Evolutionary conservation across 2,888 invertebrate genomes (phyloP), one percentile per base, ranked within the genome.

Genomic region (Ceraclea dissimilis): DNA sequence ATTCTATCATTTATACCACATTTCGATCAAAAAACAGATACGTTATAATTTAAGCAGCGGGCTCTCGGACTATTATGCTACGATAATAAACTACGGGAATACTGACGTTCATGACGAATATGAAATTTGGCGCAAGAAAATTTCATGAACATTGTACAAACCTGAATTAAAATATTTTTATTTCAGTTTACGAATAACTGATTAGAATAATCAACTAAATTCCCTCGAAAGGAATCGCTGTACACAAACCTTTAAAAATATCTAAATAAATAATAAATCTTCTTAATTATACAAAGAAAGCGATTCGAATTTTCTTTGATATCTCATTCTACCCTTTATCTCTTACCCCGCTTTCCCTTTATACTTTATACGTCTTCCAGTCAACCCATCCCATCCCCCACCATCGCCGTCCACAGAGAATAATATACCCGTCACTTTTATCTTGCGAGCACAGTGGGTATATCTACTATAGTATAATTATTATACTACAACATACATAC

Each of bases 381-480:
- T 39, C 39, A 39, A 16, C 50, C 46, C 18, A 2, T 17, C 18
- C 52, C 26, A 33, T 19, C 26, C 31, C 39, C 18, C 39, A 11
- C 44, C 18, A 48, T 22, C 5, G 13, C 21, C 20, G 51, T 11
- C 39, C 20, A 46, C 19, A 19, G 56, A 34, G 43, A 49, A 31
- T 39, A 39, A 39, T 44, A 20, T 49, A 26, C 21, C 53, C 50
- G 52, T 55, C 59, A 56, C 56, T 59, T 56, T 56, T 53, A 59
- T 56, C 53, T 52, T 53, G 50, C 56, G 49, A 50, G 56, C 39
- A 16, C 39, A 39, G 39, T 26, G 39, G 39, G n/a, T 55, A 55
- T 52, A 10, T 6, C 26, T 26, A 26, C 26, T 26, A 26, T 26
- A 26, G 26, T 26, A 26, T 26, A 4, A 6, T 6, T 26, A n/a